phyloP scores from a whole-genome alignment of 2,797 vertebrate species.

The Champsocephalus esox region DNA sequence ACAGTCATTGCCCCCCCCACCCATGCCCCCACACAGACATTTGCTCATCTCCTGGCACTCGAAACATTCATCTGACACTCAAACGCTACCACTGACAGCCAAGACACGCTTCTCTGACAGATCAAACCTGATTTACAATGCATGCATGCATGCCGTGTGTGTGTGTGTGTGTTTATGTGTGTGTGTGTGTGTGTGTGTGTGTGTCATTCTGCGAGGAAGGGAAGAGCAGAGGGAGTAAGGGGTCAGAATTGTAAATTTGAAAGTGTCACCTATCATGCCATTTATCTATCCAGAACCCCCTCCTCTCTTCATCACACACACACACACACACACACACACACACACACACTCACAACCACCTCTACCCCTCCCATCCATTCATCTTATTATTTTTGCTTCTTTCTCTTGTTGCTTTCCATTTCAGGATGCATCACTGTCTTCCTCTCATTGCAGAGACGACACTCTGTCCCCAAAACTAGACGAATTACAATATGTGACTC shows the following conservation, averaged over 20 bases:
- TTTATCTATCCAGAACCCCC: constrained; percentile 47
- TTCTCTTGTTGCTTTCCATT: constrained; percentile 46
- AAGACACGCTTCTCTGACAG: constrained; percentile 75
- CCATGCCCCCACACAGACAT: constrained; percentile 39
- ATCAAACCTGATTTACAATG: constrained; percentile 82
- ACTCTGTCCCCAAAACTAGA: constrained; percentile 35
- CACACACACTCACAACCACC: constrained; percentile 25
- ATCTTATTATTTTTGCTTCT: constrained; percentile 45
- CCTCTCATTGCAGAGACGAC: constrained; percentile 37
- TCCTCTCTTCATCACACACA: not conserved
- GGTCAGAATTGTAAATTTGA: constrained; percentile 78
- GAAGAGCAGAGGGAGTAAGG: constrained; percentile 58
- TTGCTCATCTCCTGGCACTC: constrained; percentile 71
- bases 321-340: not conserved
- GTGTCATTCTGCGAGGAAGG: constrained; percentile 40
- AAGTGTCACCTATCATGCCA: constrained; percentile 72
- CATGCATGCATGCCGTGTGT: constrained; percentile 43
- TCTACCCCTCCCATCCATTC: constrained; percentile 42
- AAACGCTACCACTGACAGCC: constrained; percentile 72
- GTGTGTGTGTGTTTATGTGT: not conserved
- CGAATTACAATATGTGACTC: constrained; percentile 25
- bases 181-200: too few species aligned
- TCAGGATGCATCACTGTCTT: constrained; percentile 47
- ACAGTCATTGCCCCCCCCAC: constrained; percentile 15
- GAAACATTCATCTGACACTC: constrained; percentile 77